Percentiles rank a stretch among this genome's conserved stretches.
These are phyloP conservation scores for Clivina fossor DNA, from an alignment of 2,888 invertebrate genomes.

Conservation along the genomic window DNA sequence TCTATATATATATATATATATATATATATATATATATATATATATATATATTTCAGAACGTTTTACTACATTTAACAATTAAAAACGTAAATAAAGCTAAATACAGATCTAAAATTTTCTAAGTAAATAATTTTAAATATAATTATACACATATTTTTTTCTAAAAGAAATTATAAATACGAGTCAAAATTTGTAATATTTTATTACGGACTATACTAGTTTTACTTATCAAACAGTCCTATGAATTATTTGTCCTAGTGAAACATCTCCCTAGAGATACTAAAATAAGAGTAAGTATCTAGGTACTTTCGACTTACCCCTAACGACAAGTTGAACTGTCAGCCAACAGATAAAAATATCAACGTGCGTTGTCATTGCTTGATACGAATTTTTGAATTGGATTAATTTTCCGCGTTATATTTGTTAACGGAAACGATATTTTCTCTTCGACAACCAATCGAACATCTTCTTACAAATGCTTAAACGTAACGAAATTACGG, in stretches of 20 bases:
- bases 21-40: too few relatives aligned
- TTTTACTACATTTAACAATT: too few relatives aligned
- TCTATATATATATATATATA: too few relatives aligned
- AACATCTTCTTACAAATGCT: slow-evolving; percentile 27
- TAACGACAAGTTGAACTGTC: slow-evolving; percentile 19
- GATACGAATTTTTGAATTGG: too few relatives aligned
- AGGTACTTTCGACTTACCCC: slow-evolving; percentile 9
- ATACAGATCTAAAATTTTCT: too few relatives aligned
- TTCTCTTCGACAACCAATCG: slow-evolving; percentile 26
- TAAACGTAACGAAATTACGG: slow-evolving; percentile 24
- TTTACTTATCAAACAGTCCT: too few relatives aligned
- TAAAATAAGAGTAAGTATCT: neutral
- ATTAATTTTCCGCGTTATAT: slow-evolving; percentile 27
- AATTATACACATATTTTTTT: neutral
- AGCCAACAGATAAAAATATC: slow-evolving; percentile 15
- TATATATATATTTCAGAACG: too few relatives aligned
- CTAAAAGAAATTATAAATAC: neutral
- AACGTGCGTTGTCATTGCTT: slow-evolving; percentile 19
- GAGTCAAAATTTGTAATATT: neutral
- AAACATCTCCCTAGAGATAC: too few relatives aligned
- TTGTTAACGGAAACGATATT: slow-evolving; percentile 28
- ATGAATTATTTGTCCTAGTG: too few relatives aligned
- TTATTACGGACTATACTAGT: neutral
- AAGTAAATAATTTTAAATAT: neutral
- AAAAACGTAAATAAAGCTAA: too few relatives aligned